phyloP scores from a whole-genome alignment of 2,113 vertebrate genomes.

The Pseudorhombus dupliciocellatus region DNA sequence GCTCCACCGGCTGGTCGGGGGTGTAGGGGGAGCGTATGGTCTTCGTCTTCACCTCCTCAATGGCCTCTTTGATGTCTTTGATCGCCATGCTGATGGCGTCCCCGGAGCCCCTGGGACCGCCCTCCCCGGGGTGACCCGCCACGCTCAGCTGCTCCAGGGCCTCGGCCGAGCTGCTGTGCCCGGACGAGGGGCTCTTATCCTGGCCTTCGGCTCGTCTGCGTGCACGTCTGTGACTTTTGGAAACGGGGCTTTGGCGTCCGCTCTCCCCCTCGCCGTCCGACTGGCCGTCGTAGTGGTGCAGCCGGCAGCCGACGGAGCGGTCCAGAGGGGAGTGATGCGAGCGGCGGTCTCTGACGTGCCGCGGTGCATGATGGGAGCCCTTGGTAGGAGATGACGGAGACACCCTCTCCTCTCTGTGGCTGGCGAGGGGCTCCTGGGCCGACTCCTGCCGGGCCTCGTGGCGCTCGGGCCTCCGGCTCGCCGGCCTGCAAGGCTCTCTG shows the following conservation, averaged over 20 bases:
- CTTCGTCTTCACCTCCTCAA: slow-evolving; percentile 96
- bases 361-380: slow-evolving; percentile 12
- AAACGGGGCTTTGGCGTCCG: slow-evolving; percentile 86
- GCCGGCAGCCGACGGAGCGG: slow-evolving; percentile 75
- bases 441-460: slow-evolving; percentile 45
- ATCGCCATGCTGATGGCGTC: slow-evolving; percentile 95
- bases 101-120: slow-evolving; percentile 63
- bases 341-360: slow-evolving; percentile 33
- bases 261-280: slow-evolving; percentile 91
- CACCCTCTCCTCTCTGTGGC: slow-evolving; percentile 53
- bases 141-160: slow-evolving; percentile 21
- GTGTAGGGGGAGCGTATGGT: slow-evolving; percentile 94
- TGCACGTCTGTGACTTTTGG: slow-evolving; percentile 81
- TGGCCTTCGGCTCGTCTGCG: slow-evolving; percentile 77
- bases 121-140: slow-evolving; percentile 57
- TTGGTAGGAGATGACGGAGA: slow-evolving; percentile 37
- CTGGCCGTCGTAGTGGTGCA: slow-evolving; percentile 90
- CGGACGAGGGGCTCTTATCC: slow-evolving; percentile 71
- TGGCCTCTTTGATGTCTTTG: slow-evolving; percentile 95
- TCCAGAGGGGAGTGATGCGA: slow-evolving; percentile 41
- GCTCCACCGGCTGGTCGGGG: slow-evolving; percentile 91
- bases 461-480: slow-evolving; percentile 29
- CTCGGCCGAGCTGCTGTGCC: slow-evolving; percentile 27
- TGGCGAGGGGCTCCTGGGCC: slow-evolving; percentile 29
- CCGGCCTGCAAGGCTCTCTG: slow-evolving; percentile 44